These are phyloP conservation scores for Enhydra lutris DNA, from an alignment of 2,113 vertebrate species.

Conservation along the genomic window DNA sequence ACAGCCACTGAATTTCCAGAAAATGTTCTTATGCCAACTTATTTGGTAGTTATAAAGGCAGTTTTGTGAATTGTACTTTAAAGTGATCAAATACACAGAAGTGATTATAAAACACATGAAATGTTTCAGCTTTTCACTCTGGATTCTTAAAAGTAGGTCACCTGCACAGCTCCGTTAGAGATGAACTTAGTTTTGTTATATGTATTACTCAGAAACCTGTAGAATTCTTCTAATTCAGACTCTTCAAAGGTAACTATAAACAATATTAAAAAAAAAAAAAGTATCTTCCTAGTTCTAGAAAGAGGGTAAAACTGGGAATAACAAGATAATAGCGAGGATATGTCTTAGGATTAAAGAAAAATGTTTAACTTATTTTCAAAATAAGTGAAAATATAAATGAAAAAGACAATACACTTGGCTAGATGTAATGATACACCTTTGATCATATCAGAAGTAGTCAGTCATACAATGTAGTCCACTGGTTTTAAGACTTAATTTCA, in stretches of 20 bases:
- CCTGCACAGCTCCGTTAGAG: not conserved
- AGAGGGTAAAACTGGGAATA: not conserved
- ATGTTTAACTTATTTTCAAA: not conserved
- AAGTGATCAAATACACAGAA: not conserved
- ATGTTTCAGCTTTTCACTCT: not conserved
- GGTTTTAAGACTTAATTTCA: conserved; percentile 53
- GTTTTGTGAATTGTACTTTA: conserved; percentile 6
- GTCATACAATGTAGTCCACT: not conserved
- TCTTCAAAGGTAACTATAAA: conserved; percentile 30
- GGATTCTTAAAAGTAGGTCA: not conserved
- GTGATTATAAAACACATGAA: conserved; percentile 15
- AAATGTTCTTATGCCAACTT: conserved; percentile 17
- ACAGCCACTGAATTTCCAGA: not conserved
- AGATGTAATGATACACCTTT: conserved; percentile 11
- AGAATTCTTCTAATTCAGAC: not conserved
- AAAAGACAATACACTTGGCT: conserved; percentile 19
- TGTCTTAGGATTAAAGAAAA: conserved; percentile 1
- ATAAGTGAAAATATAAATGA: not conserved
- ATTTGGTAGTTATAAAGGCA: conserved; percentile 16
- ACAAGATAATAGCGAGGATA: not conserved
- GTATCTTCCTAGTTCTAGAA: not conserved
- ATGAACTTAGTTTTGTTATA: not conserved
- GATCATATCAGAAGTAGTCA: not conserved
- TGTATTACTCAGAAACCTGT: not conserved
- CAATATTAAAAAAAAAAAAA: not conserved